phyloP scores from a whole-genome alignment of 2,113 vertebrate species.

The Sapajus apella region DNA sequence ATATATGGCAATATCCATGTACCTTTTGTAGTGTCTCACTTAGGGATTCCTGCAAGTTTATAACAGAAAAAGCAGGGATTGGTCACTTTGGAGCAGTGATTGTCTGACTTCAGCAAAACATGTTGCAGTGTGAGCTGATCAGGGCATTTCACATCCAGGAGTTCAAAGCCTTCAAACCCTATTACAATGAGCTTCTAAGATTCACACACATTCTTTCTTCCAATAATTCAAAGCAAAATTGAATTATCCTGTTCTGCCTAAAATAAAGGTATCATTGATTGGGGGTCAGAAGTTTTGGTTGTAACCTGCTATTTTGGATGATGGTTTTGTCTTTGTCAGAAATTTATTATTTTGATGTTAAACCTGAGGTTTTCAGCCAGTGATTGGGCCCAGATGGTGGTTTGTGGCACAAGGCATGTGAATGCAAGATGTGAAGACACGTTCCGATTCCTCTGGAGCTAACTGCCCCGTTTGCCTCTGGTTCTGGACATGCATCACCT shows the following conservation, averaged over 20 bases:
- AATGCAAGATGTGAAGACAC: background rate
- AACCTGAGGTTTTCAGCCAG: background rate
- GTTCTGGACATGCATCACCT: background rate
- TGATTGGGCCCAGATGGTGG: background rate
- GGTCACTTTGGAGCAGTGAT: background rate
- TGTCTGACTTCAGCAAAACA: background rate
- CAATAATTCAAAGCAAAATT: constrained; percentile 33
- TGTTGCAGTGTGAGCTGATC: background rate
- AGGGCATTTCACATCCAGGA: background rate
- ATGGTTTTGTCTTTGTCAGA: constrained; percentile 20
- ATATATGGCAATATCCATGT: background rate
- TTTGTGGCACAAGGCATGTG: background rate
- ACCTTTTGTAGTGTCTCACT: background rate
- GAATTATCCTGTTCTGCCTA: background rate
- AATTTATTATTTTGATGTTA: background rate
- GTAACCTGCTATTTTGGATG: background rate
- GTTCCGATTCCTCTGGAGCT: background rate
- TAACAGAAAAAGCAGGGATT: background rate
- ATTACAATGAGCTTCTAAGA: background rate
- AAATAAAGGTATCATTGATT: background rate
- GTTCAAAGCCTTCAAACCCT: background rate
- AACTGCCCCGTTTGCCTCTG: background rate
- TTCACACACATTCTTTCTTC: background rate
- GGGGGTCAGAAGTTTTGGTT: background rate
- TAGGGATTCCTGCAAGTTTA: background rate